Percentiles rank a stretch among this genome's conserved stretches.
Evolutionary conservation across 2,888 invertebrate genomes (phyloP).

Genomic region (Tribolium freemani): DNA sequence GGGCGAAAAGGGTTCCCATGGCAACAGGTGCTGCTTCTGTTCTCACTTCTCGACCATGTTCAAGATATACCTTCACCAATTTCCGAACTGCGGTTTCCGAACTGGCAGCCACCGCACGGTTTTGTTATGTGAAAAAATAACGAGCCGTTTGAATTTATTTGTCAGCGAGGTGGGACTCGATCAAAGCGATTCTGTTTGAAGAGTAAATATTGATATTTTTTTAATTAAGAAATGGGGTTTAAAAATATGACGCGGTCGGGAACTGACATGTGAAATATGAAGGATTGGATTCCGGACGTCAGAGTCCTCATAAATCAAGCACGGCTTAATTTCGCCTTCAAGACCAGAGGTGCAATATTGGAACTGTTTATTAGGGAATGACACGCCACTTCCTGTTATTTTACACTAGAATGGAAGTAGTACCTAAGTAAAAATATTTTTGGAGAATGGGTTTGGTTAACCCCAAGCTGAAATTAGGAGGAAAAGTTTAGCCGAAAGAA

Average conservation of each 20-base stretch:
- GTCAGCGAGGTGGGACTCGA: neutral
- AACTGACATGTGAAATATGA: neutral
- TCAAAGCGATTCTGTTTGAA: neutral
- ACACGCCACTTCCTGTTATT: neutral
- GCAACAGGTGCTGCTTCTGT: conserved; percentile 46
- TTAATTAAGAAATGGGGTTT: conserved; percentile 7
- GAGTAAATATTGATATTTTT: conserved; percentile 8
- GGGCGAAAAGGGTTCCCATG: conserved; percentile 45
- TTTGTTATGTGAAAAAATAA: conserved; percentile 31
- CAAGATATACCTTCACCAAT: conserved; percentile 8
- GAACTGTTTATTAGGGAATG: neutral
- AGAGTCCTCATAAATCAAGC: neutral
- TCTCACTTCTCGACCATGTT: conserved; percentile 24
- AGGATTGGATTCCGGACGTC: neutral
- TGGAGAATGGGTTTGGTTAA: too few species aligned
- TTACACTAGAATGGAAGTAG: neutral
- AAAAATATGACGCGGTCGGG: neutral
- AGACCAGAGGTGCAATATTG: neutral
- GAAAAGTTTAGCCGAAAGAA: too few species aligned
- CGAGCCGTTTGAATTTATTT: conserved; percentile 10
- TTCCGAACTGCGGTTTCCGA: neutral
- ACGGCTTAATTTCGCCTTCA: neutral
- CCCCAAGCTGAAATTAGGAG: too few species aligned
- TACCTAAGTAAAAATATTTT: too few species aligned
- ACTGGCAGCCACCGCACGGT: conserved; percentile 6